Base-by-base conservation (phyloP, 2,113 vertebrate genomes). In the Neopipo cinnamomea region DNA sequence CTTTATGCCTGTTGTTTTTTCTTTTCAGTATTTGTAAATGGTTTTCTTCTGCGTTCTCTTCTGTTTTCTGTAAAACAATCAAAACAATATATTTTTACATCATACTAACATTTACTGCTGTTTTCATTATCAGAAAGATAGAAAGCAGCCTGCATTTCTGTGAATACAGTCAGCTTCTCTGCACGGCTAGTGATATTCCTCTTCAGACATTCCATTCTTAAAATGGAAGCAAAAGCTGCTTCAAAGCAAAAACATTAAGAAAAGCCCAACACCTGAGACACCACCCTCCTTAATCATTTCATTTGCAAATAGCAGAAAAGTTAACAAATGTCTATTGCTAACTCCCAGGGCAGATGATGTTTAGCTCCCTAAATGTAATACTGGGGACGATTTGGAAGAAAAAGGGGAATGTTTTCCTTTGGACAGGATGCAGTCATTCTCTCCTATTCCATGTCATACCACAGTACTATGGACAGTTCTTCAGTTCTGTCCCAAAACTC, bases 1-100 rank as follows among this genome's bases (percentile, higher is more conserved):
- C 97, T 97, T 97, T 97, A 67, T 95, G 95, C 47, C 79, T 92
- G 55, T 85, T 93, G 41, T 71, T 95, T 58, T 96, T 96, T 27
- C 92, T 93, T 77, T 82, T 95, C 11, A 91, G 31, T 59, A 90
- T 82, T 35, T 2, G 39, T 58, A 96, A 79, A 56, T 49, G 63
- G 24, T 95, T 81, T 58, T 97, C 96, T 72, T 85, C 92, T 85
- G 88, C 62, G 24, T 44, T 68, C 42, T 96, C 93, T 39, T 96
- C 92, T 78, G 79, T 58, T 37, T 49, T 78, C 97, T 97, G 81
- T 23, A 95, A 95, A 55, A 65, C 62, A 84, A 93, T 15, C 41
- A 79, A 39, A 79, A 14, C n/a, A 55, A 47, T 6, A 0, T 5
- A 27, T 42, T 75, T 79, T 93, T 74, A 90, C 27, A 52, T 11